Evolutionary conservation across 2,797 vertebrate genomes (phyloP).

Genomic region (Lagorchestes hirsutus): DNA sequence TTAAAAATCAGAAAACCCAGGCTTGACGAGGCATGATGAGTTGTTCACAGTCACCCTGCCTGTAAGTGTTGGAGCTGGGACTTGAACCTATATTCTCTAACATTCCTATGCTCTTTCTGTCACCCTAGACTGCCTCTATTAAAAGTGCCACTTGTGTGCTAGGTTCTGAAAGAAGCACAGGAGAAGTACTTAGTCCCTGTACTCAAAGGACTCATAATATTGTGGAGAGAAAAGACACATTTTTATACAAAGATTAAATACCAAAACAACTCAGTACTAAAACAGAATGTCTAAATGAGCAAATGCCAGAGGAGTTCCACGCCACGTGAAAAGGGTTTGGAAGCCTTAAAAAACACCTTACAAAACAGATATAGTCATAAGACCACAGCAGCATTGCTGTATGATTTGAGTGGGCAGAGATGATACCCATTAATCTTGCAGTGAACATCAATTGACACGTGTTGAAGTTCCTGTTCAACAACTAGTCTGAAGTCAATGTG

Average conservation of each 20-base stretch:
- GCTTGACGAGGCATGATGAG: background rate
- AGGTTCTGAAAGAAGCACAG: background rate
- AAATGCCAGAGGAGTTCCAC: background rate
- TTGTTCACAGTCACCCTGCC: background rate
- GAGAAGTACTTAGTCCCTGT: background rate
- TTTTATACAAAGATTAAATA: background rate
- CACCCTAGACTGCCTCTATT: background rate
- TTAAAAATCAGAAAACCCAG: background rate
- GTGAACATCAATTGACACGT: background rate
- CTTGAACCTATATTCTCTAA: background rate
- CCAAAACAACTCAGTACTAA: background rate
- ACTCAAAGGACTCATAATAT: background rate
- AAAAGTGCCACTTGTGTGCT: background rate
- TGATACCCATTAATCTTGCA: background rate
- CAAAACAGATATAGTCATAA: background rate
- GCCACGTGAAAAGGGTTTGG: background rate
- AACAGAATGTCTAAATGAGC: background rate
- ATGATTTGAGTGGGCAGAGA: background rate
- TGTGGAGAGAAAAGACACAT: background rate
- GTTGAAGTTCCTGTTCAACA: background rate
- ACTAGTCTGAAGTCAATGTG: background rate
- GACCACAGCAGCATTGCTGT: background rate
- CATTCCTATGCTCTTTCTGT: background rate
- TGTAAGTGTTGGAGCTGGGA: background rate
- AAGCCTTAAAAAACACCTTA: background rate